Evolutionary conservation across 1,140 invertebrate species (phyloP).

Genomic region (Pemphigus obesinymphae): DNA sequence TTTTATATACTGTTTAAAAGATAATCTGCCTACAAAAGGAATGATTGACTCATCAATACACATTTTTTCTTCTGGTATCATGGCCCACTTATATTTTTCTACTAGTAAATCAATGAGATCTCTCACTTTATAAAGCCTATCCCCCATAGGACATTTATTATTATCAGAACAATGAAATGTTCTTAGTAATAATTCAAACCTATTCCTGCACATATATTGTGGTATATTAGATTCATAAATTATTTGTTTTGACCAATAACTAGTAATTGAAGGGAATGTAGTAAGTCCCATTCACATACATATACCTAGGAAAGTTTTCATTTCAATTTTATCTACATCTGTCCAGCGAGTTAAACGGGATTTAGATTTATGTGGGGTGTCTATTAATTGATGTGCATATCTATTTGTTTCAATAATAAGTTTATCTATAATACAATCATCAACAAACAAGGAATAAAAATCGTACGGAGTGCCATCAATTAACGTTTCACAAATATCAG

Average conservation of each 20-base stretch:
- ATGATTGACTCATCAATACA: constrained; percentile 51
- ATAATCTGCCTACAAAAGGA: constrained; percentile 48
- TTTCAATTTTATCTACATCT: background rate
- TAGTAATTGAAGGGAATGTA: background rate
- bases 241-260: background rate
- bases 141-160: background rate
- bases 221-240: background rate
- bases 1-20: constrained; percentile 51
- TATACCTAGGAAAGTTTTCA: background rate
- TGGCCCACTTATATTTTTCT: background rate
- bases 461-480: background rate
- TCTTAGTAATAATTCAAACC: background rate
- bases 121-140: background rate
- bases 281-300: background rate
- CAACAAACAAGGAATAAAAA: background rate
- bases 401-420: too few relatives aligned
- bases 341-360: too few relatives aligned
- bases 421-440: too few relatives aligned
- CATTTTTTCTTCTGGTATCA: constrained; percentile 45
- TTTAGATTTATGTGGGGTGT: too few relatives aligned
- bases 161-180: background rate
- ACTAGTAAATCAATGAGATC: background rate
- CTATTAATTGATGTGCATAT: too few relatives aligned
- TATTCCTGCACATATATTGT: background rate
- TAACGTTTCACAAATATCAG: background rate